Conservation (phyloP, 2,888 invertebrate genomes). For the Punctoribates punctum region DNA sequence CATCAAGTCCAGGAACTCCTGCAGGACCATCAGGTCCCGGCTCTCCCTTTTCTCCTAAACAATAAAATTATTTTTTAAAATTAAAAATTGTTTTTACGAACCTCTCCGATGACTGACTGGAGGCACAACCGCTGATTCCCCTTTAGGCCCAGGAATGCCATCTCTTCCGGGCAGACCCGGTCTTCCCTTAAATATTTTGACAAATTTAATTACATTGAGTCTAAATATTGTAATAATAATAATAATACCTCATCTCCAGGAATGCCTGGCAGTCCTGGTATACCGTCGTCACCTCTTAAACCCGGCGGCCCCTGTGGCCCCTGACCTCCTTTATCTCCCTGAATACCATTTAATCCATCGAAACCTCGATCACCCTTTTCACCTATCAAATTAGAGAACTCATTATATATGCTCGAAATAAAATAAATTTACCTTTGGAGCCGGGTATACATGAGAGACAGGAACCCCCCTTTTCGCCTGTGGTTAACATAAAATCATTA, state of each 20-base stretch:
- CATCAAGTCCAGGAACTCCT: constrained; percentile 48
- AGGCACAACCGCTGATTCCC: constrained; percentile 57
- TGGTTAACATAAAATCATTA: background rate
- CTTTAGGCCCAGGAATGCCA: constrained; percentile 51
- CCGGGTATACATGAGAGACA: constrained; percentile 47
- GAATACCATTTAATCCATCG: constrained; percentile 65
- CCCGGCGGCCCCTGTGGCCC: constrained; percentile 41
- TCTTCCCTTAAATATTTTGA: constrained; percentile 40
- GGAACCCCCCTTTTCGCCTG: constrained; percentile 47
- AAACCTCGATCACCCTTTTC: constrained; percentile 42
- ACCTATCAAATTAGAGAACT: background rate
- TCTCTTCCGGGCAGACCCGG: constrained; percentile 59
- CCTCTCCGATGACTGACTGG: constrained; percentile 32
- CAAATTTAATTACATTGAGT: background rate
- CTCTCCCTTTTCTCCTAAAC: constrained; percentile 47
- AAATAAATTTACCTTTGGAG: constrained; percentile 31
- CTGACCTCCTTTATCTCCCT: constrained; percentile 59
- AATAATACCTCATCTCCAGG: constrained; percentile 39
- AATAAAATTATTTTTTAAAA: background rate
- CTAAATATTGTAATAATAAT: no score
- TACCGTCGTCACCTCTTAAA: constrained; percentile 47
- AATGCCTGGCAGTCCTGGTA: constrained; percentile 44
- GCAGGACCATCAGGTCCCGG: constrained; percentile 44
- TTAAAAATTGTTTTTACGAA: constrained; percentile 12
- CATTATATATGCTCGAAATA: background rate